phyloP scores from a whole-genome alignment of 2,797 vertebrate species.

The Pangasius larnaudii region DNA sequence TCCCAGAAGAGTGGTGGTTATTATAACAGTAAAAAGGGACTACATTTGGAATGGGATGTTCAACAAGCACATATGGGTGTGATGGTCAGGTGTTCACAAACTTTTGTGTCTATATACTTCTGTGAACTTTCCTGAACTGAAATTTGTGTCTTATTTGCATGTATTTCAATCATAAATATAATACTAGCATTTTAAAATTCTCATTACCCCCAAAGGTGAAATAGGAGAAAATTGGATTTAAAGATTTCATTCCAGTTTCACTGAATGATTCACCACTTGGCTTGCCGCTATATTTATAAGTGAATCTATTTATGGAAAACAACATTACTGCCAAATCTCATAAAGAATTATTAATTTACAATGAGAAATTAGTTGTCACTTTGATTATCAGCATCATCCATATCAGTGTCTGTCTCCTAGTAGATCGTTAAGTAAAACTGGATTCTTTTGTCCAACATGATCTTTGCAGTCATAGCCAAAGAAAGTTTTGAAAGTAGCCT shows the following conservation, averaged over 20 bases:
- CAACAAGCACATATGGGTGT: not conserved
- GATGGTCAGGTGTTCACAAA: not conserved
- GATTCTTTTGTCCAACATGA: not conserved
- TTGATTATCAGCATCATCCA: not conserved
- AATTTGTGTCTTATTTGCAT: not conserved
- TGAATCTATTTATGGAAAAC: not conserved
- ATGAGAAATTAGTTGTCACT: not conserved
- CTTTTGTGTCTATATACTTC: not conserved
- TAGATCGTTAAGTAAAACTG: not conserved
- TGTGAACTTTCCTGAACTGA: not conserved
- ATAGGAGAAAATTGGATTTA: not conserved
- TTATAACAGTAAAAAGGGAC: not conserved
- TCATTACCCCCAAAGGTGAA: too few species aligned
- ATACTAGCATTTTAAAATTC: too few species aligned
- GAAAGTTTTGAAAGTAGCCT: not conserved
- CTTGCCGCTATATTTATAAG: not conserved
- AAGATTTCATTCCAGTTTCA: not conserved
- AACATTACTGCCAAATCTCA: not conserved
- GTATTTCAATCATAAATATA: not conserved
- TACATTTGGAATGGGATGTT: not conserved
- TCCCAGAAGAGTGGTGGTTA: not conserved
- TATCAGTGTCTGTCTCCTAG: not conserved
- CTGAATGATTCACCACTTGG: not conserved
- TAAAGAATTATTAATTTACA: not conserved
- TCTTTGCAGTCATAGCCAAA: not conserved